These are phyloP conservation scores for Brachionus angularis DNA, from an alignment of 1,140 invertebrate genomes.

Conservation along the genomic window DNA sequence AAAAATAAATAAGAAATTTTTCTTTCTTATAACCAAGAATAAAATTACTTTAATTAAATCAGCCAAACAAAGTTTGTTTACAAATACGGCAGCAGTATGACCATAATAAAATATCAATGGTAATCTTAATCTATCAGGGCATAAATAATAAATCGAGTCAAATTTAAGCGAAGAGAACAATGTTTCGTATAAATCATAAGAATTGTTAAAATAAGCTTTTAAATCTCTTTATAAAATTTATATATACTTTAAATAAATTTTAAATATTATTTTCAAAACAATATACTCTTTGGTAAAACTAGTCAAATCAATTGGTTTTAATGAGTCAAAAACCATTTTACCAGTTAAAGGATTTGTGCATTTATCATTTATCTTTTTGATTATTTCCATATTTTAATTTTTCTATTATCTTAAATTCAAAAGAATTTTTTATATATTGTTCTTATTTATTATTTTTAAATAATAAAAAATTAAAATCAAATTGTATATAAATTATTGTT, in stretches of 20 bases:
- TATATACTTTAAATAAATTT: background rate
- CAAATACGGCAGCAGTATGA: constrained; percentile 55
- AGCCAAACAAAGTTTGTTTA: constrained; percentile 55
- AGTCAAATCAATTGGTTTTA: constrained; percentile 33
- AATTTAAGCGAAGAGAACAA: constrained; percentile 5
- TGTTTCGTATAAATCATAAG: constrained; percentile 16
- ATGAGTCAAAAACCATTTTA: constrained; percentile 21
- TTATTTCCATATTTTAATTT: background rate
- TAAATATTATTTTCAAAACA: background rate
- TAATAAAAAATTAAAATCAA: no score
- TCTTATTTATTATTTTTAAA: background rate
- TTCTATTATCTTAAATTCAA: no score
- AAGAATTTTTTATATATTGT: no score
- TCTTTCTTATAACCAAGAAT: background rate
- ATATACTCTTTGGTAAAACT: constrained; percentile 42
- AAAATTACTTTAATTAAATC: constrained; percentile 51
- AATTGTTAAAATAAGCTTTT: constrained; percentile 42
- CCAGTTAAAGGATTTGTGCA: constrained; percentile 40
- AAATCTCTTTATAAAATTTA: constrained; percentile 16
- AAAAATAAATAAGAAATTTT: constrained; percentile 15
- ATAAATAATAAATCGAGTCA: constrained; percentile 26
- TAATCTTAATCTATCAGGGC: constrained; percentile 54
- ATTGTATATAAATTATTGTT: no score
- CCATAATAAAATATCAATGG: constrained; percentile 58
- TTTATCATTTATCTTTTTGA: background rate